Conservation (phyloP, 2,888 invertebrate genomes). For the Cantharis lateralis region DNA sequence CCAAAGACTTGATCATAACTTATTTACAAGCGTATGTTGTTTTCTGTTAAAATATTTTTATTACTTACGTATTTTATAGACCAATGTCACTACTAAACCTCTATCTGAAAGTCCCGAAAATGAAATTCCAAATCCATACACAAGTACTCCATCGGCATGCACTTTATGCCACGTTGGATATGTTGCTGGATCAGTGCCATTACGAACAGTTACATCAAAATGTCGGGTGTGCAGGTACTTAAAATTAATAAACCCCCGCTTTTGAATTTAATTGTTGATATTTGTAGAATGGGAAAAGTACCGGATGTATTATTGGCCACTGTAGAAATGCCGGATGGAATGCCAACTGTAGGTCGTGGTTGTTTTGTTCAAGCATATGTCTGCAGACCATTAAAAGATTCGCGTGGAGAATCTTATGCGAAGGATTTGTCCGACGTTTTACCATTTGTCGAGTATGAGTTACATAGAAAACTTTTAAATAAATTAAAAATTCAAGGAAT, state of each 20-base stretch:
- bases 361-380: constrained; percentile 76
- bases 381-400: constrained; percentile 76
- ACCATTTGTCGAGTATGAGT: constrained; percentile 94
- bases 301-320: constrained; percentile 91
- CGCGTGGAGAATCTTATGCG: constrained; percentile 83
- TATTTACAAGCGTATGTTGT: background rate
- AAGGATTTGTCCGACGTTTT: constrained; percentile 94
- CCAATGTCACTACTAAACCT: constrained; percentile 26
- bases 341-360: constrained; percentile 73
- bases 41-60: background rate
- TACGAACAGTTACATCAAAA: constrained; percentile 72
- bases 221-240: constrained; percentile 73
- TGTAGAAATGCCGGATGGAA: constrained; percentile 78
- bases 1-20: constrained; percentile 19
- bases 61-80: constrained; percentile 23
- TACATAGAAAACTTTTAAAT: constrained; percentile 87
- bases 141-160: constrained; percentile 26
- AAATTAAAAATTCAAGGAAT: constrained; percentile 93
- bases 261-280: constrained; percentile 6
- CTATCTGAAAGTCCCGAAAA: constrained; percentile 53
- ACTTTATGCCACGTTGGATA: constrained; percentile 78
- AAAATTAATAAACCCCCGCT: background rate
- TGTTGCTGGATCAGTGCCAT: constrained; percentile 70
- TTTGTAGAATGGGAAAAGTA: constrained; percentile 75
- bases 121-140: constrained; percentile 29